Percentiles rank a stretch among this genome's conserved stretches.
These are phyloP conservation scores for Junonia oenone DNA, from an alignment of 2,888 invertebrate species.

Conservation along the genomic window DNA sequence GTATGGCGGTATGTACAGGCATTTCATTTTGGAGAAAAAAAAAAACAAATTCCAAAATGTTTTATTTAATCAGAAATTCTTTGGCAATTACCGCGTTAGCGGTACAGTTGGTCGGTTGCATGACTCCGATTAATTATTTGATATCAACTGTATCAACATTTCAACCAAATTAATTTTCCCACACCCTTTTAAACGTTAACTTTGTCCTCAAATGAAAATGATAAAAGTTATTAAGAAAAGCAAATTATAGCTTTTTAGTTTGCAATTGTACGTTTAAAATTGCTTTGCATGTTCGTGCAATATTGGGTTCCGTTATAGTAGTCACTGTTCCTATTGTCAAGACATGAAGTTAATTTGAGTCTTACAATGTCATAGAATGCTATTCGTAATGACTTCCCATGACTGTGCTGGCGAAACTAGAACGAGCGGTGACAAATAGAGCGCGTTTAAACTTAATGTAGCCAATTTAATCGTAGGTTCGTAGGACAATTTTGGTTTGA, in stretches of 20 bases:
- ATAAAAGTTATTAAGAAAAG: not conserved
- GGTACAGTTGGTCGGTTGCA: conserved; percentile 1
- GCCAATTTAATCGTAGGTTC: conserved; percentile 55
- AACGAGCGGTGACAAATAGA: conserved; percentile 67
- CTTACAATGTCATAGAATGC: conserved; percentile 44
- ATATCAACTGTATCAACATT: conserved; percentile 44
- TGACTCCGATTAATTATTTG: conserved; percentile 5
- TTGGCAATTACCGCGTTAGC: not conserved
- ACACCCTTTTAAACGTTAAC: not conserved
- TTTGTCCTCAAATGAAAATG: not conserved
- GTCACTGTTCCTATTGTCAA: conserved; percentile 26
- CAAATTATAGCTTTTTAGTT: not conserved
- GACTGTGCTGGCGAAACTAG: conserved; percentile 54
- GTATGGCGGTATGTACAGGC: not conserved
- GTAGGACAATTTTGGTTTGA: conserved; percentile 45
- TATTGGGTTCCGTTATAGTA: conserved; percentile 4
- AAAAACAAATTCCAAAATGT: not conserved
- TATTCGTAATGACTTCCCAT: conserved; percentile 63
- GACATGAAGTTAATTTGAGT: conserved; percentile 42
- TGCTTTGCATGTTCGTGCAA: conserved; percentile 1
- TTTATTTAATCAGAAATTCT: not conserved
- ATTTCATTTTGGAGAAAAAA: not conserved
- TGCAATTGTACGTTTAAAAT: not conserved
- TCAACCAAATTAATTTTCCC: not conserved
- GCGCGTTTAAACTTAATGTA: conserved; percentile 50